Evolutionary conservation across 1,140 invertebrate genomes (phyloP), one percentile per base, ranked within the genome.

Genomic region (Aricia agestis): DNA sequence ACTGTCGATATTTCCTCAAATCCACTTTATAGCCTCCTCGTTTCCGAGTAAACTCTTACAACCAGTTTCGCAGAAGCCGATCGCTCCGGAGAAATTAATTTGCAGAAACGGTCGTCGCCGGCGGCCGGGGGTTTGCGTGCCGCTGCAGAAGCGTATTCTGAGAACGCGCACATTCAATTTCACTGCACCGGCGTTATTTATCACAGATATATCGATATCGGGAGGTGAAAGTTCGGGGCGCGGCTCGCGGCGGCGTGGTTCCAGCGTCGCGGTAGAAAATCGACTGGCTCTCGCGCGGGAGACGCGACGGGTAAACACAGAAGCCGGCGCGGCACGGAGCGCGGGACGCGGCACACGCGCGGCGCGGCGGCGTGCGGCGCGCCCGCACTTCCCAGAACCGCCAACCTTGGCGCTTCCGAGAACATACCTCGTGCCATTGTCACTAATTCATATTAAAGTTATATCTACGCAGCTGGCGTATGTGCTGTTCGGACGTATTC

Each of bases 71-170:
- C 84, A 86, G 89, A 91, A 91, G 75, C 84, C 78, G 80, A 83
- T 77, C 81, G 82, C 82, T 86, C 83, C 74, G 83, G 85, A 90
- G 89, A 91, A 91, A 91, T 88, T 90, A 91, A 85, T 91, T 91
- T 88, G 87, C 86, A 86, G 87, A 85, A 89, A 87, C 25, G 25
- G 25, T 80, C 80, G 79, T 81, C 80, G 85, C 75, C 74, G 79
- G 77, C 81, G 79, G 78, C 74, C 69, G 82, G 75, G 74, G 72
- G 82, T 80, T 79, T 79, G 83, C 82, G 80, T 83, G 79, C 79
- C 80, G 82, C 80, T 70, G 79, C 83, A 85, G 86, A 87, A 82
- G 84, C 79, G 79, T 82, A 78, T 88, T 87, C 87, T 86, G 83
- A 80, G 85, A 86, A 87, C 79, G 78, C 76, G 78, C 82, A 89